Conservation (phyloP, 2,888 invertebrate genomes). For the Troides oblongomaculatus region DNA sequence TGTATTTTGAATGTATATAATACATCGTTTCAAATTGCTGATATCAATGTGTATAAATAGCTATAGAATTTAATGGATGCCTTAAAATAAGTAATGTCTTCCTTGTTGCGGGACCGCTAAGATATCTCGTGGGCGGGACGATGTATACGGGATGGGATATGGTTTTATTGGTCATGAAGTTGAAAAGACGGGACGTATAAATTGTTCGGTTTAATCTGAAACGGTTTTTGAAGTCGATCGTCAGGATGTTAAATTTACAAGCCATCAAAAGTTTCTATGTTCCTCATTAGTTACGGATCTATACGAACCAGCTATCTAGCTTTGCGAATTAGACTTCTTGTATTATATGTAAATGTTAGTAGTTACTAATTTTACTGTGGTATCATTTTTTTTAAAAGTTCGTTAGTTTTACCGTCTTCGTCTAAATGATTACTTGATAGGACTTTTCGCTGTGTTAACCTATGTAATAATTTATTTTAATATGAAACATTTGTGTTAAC, state of each 20-base stretch:
- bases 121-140: slow-evolving; percentile 53
- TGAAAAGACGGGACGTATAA: slow-evolving; percentile 50
- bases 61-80: slow-evolving; percentile 51
- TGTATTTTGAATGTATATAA: no score
- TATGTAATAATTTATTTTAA: no score
- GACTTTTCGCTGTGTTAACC: background rate
- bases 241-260: slow-evolving; percentile 39
- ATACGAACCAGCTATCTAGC: slow-evolving; percentile 9
- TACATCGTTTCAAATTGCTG: background rate
- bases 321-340: no score
- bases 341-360: no score
- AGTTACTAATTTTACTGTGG: background rate
- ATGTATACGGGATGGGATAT: slow-evolving; percentile 58
- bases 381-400: no score
- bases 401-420: no score
- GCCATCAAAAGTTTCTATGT: slow-evolving; percentile 34
- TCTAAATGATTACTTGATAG: background rate
- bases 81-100: slow-evolving; percentile 62
- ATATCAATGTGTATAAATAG: slow-evolving; percentile 28
- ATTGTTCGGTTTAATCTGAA: slow-evolving; percentile 45
- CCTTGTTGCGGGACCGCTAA: slow-evolving; percentile 44
- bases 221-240: slow-evolving; percentile 40
- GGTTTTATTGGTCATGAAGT: slow-evolving; percentile 67
- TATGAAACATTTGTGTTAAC: no score
- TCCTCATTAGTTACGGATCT: slow-evolving; percentile 29